Conservation (phyloP, 2,888 invertebrate genomes). For the Penaeus monodon region DNA sequence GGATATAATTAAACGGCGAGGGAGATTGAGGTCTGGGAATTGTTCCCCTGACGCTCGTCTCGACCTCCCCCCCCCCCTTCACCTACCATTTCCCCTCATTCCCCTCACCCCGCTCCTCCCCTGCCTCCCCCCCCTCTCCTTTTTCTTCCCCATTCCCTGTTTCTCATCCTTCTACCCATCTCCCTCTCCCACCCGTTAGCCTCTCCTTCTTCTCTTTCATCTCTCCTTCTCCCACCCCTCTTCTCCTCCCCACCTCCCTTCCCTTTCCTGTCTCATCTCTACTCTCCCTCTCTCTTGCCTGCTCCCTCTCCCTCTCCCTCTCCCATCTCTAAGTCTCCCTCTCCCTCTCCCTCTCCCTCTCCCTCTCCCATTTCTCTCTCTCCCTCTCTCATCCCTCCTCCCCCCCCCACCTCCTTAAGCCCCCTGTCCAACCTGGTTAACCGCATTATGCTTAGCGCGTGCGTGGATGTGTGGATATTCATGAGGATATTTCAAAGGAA, state of each 20-base stretch:
- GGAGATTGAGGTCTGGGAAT: conserved; percentile 13
- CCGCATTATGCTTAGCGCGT: too few species aligned
- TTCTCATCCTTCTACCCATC: background rate
- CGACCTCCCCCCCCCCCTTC: background rate
- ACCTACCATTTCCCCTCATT: background rate
- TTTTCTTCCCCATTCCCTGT: background rate
- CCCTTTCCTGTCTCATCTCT: background rate
- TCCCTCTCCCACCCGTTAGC: background rate
- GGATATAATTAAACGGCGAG: conserved; percentile 39
- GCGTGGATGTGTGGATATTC: too few species aligned
- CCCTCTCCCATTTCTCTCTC: too few species aligned
- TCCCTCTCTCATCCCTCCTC: too few species aligned
- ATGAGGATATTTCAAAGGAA: too few species aligned
- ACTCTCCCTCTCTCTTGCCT: background rate
- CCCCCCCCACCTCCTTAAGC: too few species aligned
- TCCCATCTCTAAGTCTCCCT: too few species aligned
- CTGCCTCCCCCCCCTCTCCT: too few species aligned
- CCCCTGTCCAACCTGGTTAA: too few species aligned
- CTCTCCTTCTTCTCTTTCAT: background rate
- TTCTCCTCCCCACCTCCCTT: background rate
- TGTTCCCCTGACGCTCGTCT: conserved; percentile 1
- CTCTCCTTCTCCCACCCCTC: background rate
- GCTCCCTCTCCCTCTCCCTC: too few species aligned
- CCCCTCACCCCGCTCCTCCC: background rate
- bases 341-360: too few species aligned